Evolutionary conservation across 2,888 invertebrate genomes (phyloP).

Genomic region (Drosophila prolongata): DNA sequence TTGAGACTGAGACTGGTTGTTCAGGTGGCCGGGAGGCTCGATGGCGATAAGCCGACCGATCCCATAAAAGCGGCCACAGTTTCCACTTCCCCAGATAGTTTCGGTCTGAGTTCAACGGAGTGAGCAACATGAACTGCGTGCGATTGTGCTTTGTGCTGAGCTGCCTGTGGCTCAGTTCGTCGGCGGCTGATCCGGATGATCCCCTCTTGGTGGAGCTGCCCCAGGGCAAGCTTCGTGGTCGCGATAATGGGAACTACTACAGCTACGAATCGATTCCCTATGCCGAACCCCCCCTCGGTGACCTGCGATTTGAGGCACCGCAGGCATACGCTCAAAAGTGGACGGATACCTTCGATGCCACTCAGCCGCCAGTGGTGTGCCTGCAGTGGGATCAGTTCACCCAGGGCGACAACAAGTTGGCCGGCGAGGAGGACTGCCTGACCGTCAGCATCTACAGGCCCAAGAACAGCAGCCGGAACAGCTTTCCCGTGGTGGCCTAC

Average conservation of each 20-base stretch:
- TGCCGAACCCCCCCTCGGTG: conserved; percentile 88
- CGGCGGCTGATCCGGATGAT: conserved; percentile 29
- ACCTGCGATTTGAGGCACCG: conserved; percentile 86
- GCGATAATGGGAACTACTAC: conserved; percentile 83
- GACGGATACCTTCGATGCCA: conserved; percentile 85
- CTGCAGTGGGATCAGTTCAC: conserved; percentile 87
- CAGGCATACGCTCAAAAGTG: conserved; percentile 84
- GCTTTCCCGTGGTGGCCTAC: conserved; percentile 87
- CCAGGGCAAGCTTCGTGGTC: conserved; percentile 74
- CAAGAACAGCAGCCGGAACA: conserved; percentile 36
- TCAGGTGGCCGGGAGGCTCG: conserved; percentile 15
- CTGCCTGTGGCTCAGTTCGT: conserved; percentile 10
- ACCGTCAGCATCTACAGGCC: conserved; percentile 88
- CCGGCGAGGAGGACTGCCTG: conserved; percentile 89
- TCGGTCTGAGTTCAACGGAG: conserved; percentile 3
- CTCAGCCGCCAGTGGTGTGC: conserved; percentile 86
- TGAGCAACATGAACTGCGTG: conserved; percentile 18
- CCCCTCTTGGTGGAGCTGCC: conserved; percentile 61
- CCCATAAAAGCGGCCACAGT: conserved; percentile 18
- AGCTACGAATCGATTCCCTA: conserved; percentile 89
- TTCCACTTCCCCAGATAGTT: conserved; percentile 15
- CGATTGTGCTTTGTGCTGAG: conserved; percentile 9
- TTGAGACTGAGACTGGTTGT: conserved; percentile 29
- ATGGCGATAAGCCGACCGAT: conserved; percentile 7
- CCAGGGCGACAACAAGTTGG: conserved; percentile 58